phyloP scores from a whole-genome alignment of 64 coral and sea anemone species.

The Stichodactyla mertensii region DNA sequence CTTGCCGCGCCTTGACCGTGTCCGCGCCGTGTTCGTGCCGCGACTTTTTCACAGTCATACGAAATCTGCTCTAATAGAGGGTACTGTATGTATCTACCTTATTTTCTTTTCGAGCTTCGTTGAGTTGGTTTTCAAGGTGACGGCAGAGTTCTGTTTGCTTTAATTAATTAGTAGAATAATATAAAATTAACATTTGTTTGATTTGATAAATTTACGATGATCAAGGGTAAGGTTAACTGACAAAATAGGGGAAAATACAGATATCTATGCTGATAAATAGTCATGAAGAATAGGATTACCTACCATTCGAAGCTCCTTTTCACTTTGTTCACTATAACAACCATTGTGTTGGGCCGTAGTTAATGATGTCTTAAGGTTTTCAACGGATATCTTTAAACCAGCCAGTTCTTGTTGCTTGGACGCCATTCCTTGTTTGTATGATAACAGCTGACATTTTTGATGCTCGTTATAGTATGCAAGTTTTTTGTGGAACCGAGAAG shows the following conservation, averaged over 20 bases:
- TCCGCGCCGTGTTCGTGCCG: no score
- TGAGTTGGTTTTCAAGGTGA: slow-evolving; percentile 50
- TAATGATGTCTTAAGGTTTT: slow-evolving; percentile 35
- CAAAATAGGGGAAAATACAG: no score
- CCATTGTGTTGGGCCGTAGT: slow-evolving; percentile 12
- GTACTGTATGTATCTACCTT: slow-evolving; percentile 16
- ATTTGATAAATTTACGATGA: neutral
- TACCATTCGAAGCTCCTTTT: slow-evolving; percentile 55
- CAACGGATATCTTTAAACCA: slow-evolving; percentile 45
- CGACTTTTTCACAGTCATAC: no score
- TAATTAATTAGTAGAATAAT: neutral
- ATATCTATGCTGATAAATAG: no score
- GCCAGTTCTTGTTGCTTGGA: slow-evolving; percentile 42
- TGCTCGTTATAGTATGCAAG: slow-evolving; percentile 77
- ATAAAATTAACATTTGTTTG: no score
- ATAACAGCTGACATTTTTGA: slow-evolving; percentile 64
- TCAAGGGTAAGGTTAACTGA: neutral
- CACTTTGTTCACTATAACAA: slow-evolving; percentile 4
- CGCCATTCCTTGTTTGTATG: slow-evolving; percentile 35
- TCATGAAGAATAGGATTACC: neutral
- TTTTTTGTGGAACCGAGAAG: slow-evolving; percentile 57
- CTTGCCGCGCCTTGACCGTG: no score
- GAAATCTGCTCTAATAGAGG: no score
- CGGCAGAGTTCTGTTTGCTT: slow-evolving; percentile 54
- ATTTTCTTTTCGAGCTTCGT: slow-evolving; percentile 50